phyloP scores from a whole-genome alignment of 2,888 invertebrate species.

The Platerodrilus igneus region DNA sequence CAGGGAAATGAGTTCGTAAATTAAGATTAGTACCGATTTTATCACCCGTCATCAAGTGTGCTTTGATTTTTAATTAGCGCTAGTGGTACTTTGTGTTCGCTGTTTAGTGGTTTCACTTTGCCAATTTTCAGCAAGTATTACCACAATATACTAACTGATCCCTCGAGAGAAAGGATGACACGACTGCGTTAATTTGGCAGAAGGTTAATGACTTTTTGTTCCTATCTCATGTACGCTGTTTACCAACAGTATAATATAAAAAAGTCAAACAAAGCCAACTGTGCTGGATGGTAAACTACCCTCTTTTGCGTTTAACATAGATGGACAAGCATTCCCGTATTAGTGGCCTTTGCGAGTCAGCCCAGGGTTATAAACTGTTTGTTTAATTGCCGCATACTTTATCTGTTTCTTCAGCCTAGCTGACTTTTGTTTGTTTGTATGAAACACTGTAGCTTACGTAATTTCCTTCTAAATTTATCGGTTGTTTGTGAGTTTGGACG shows the following conservation, averaged over 20 bases:
- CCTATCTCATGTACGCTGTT: conserved; percentile 23
- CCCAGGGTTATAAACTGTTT: conserved; percentile 19
- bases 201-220: conserved; percentile 26
- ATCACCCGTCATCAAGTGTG: no score
- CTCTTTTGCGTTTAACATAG: conserved; percentile 23
- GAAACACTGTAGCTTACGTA: conserved; percentile 1
- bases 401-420: conserved; percentile 18
- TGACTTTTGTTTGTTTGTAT: no score
- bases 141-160: no score
- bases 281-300: conserved; percentile 23
- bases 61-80: no score
- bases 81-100: no score
- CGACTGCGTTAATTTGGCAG: conserved; percentile 23
- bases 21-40: no score
- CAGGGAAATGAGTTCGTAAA: no score
- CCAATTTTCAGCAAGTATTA: no score
- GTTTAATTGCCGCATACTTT: conserved; percentile 20
- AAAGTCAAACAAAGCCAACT: conserved; percentile 23
- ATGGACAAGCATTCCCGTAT: conserved; percentile 19
- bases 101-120: no score
- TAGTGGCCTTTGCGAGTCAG: conserved; percentile 17
- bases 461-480: conserved; percentile 2
- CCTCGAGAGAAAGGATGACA: conserved; percentile 20
- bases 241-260: conserved; percentile 19
- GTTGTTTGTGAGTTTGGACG: no score